phyloP scores from a whole-genome alignment of 2,113 vertebrate species.

The Ovis aries region DNA sequence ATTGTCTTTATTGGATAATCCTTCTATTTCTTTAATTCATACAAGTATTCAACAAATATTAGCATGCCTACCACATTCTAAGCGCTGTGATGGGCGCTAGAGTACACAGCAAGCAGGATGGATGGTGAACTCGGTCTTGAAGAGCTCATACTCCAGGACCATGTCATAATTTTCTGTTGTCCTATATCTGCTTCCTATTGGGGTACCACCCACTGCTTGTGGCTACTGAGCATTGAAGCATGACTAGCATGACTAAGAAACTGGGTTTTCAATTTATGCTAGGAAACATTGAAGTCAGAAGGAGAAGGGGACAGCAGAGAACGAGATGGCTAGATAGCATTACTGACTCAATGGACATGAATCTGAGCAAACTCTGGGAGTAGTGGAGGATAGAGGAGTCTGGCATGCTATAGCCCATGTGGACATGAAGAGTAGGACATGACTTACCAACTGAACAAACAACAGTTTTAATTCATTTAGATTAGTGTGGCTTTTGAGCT shows the following conservation, averaged over 20 bases:
- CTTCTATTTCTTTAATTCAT: not conserved
- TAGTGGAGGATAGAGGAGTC: not conserved
- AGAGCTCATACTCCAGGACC: not conserved
- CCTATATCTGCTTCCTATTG: not conserved
- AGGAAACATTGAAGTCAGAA: not conserved
- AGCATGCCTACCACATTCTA: not conserved
- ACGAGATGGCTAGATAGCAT: not conserved
- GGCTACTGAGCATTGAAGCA: not conserved
- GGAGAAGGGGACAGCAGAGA: not conserved
- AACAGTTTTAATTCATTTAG: not conserved
- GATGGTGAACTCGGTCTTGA: rapidly evolving
- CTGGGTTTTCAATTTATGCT: not conserved
- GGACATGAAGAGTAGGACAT: not conserved
- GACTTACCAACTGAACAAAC: not conserved
- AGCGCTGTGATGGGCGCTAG: not conserved
- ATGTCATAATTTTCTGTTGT: not conserved
- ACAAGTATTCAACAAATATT: not conserved
- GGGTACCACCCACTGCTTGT: not conserved
- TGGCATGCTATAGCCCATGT: not conserved
- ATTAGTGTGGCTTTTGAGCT: not conserved
- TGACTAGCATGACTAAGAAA: not conserved
- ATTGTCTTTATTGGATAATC: not conserved
- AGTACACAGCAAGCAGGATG: not conserved
- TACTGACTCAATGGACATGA: not conserved
- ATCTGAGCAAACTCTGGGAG: not conserved